Evolutionary conservation across 2,888 invertebrate species (phyloP), one percentile per base, ranked within the genome.

Genomic region (Oligia latruncula): DNA sequence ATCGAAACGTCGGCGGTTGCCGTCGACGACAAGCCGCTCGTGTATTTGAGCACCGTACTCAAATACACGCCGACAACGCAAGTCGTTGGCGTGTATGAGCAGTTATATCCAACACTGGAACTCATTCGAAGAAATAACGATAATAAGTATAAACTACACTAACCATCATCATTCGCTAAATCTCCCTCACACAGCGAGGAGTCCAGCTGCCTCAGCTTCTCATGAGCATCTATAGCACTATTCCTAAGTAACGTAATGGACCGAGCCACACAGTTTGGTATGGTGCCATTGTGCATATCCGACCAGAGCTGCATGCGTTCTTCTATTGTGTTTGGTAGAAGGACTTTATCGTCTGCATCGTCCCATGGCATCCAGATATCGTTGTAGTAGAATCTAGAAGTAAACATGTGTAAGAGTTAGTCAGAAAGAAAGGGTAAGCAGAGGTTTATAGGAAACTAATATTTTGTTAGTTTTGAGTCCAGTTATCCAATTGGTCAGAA

Each of bases 321-420:
- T 84, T 96, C 95, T 55, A 97, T 95, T 40, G 96, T 96, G n/a
- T 94, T 94, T 2, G 96, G 95, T 0, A 96, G 87, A 0, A 96
- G 91, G 2, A 97, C 96, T 86, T 98, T 98, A 78, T 98, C 97
- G 77, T 98, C 98, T 67, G 97, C 95, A 86, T 98, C 98, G 60
- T 97, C 97, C 98, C 98, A 98, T 0, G 98, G 98, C 97, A 98
- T 97, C 97, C 98, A 97, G 64, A 98, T 93, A 84, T 98, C 96
- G 60, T 96, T 97, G 89, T 97, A 98, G 90, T 97, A 98, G 86
- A 98, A 98, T 88, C 98, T 96, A 84, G 15, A 79, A 66, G 17
- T 40, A 35, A 60, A 1, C 3, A 0, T 40, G 9, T 17, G 5
- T 17, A 35, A 23, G 20, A 35, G 8, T 52, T 52, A 70, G 8